Conservation (phyloP, 2,888 invertebrate genomes). For the Chironomus tentans region DNA sequence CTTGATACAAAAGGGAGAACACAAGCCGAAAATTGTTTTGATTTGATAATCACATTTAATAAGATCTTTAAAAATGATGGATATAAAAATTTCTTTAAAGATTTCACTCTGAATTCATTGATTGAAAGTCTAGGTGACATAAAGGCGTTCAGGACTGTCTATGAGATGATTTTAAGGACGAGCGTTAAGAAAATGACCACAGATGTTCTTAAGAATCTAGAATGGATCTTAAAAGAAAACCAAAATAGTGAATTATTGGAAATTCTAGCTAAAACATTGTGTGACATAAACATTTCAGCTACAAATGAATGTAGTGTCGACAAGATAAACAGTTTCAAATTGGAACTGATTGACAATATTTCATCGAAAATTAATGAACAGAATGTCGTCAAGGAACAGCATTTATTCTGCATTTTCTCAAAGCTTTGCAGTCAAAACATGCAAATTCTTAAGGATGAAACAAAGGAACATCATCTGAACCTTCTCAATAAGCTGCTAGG, state of each 20-base stretch:
- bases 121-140: neutral
- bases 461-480: neutral
- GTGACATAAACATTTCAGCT: neutral
- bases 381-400: neutral
- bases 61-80: constrained; percentile 3
- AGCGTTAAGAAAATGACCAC: neutral
- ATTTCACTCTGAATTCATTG: neutral
- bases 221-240: neutral
- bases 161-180: neutral
- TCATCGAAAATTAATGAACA: neutral
- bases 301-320: neutral
- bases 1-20: neutral
- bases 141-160: neutral
- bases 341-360: neutral
- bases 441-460: neutral
- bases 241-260: neutral
- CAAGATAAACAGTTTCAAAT: neutral
- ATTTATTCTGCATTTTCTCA: neutral
- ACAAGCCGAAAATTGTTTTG: neutral
- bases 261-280: neutral
- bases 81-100: constrained; percentile 3
- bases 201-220: neutral
- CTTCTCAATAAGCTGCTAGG: neutral
- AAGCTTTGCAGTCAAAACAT: constrained; percentile 6
- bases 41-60: neutral